These are phyloP conservation scores for Zelostemma sp. DNA, from an alignment of 1,140 invertebrate species.

Conservation along the genomic window DNA sequence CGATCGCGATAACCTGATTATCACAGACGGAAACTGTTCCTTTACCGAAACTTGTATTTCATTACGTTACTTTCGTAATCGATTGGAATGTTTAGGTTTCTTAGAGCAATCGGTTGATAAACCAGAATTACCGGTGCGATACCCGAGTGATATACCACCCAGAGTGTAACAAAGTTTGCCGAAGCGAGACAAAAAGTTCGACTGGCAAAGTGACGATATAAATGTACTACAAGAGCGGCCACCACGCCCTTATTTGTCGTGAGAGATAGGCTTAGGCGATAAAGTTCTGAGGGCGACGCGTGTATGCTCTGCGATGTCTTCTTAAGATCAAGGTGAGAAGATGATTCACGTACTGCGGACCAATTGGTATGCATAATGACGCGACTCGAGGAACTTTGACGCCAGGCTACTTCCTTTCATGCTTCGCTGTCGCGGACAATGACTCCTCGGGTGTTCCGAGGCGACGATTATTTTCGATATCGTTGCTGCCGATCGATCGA, in stretches of 20 bases:
- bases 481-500: constrained; percentile 30
- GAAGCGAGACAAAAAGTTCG: background rate
- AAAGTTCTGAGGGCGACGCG: constrained; percentile 11
- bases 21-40: too few relatives aligned
- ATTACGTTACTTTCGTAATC: too few relatives aligned
- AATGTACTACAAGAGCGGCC: constrained; percentile 5
- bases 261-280: constrained; percentile 11
- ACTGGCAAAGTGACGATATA: constrained; percentile 13
- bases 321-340: constrained; percentile 47
- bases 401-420: constrained; percentile 32
- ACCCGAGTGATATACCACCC: background rate
- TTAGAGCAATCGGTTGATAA: too few relatives aligned
- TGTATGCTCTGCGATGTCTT: constrained; percentile 17
- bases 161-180: background rate
- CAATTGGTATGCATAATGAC: background rate
- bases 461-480: constrained; percentile 33
- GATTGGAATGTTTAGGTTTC: too few relatives aligned
- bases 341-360: constrained; percentile 36
- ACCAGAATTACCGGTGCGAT: background rate
- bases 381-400: constrained; percentile 1
- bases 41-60: too few relatives aligned
- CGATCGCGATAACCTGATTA: too few relatives aligned
- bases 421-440: constrained; percentile 22
- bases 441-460: constrained; percentile 6
- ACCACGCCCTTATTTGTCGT: constrained; percentile 15